Conservation (phyloP, 2,797 vertebrate species). For the Avahi laniger region DNA sequence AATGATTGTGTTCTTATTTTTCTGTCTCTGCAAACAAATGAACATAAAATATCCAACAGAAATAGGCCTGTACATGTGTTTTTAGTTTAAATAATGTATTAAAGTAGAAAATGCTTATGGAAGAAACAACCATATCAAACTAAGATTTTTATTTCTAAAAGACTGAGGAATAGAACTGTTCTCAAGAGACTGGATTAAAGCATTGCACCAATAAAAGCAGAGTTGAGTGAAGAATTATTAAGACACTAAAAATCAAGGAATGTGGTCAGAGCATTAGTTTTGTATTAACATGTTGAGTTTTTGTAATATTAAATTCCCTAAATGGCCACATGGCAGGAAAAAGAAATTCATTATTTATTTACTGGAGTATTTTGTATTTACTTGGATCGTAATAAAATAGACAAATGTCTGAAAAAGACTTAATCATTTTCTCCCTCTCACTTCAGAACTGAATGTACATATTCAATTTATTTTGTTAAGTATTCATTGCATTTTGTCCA, state of each 20-base stretch:
- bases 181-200: not conserved
- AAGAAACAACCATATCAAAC: constrained; percentile 38
- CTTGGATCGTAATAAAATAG: not conserved
- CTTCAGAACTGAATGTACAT: not conserved
- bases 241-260: not conserved
- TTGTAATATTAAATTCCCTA: not conserved
- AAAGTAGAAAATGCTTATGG: not conserved
- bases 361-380: not conserved
- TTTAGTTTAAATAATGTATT: constrained; percentile 59
- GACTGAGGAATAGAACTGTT: not conserved
- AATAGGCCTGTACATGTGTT: not conserved
- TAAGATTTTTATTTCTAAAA: constrained; percentile 13
- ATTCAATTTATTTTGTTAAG: not conserved
- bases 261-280: not conserved
- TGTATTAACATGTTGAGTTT: not conserved
- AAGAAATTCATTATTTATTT: constrained; percentile 6
- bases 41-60: constrained; percentile 29
- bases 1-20: not conserved
- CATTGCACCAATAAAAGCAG: not conserved
- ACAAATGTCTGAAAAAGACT: not conserved
- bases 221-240: not conserved
- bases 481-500: not conserved
- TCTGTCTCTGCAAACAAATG: constrained; percentile 47
- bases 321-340: not conserved
- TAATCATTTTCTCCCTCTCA: not conserved